Conservation (phyloP, 2,888 invertebrate genomes). For the Diaprepes abbreviatus region DNA sequence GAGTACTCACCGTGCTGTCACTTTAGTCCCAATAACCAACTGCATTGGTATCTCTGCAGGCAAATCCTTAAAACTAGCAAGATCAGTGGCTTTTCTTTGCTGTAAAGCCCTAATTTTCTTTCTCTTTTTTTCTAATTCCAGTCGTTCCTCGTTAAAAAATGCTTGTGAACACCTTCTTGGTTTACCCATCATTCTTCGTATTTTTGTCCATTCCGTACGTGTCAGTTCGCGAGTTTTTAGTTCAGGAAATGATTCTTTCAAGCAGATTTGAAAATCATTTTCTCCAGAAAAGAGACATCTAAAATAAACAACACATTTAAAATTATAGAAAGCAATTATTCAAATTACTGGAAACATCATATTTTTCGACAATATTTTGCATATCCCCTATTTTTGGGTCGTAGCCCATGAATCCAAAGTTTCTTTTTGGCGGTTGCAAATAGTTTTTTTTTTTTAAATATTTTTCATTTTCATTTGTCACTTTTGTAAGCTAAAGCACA, state of each 20-base stretch:
- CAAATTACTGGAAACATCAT: too few species aligned
- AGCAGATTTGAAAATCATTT: slow-evolving; percentile 95
- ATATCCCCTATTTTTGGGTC: too few species aligned
- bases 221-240: slow-evolving; percentile 87
- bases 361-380: too few species aligned
- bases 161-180: slow-evolving; percentile 94
- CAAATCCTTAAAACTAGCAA: slow-evolving; percentile 84
- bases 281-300: slow-evolving; percentile 91
- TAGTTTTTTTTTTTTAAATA: too few species aligned
- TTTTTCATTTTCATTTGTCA: too few species aligned
- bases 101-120: slow-evolving; percentile 93
- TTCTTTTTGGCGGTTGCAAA: too few species aligned
- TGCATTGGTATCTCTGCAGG: slow-evolving; percentile 96
- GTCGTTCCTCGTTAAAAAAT: slow-evolving; percentile 95
- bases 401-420: too few species aligned
- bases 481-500: too few species aligned
- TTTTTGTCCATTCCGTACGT: slow-evolving; percentile 95
- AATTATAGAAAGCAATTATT: too few species aligned
- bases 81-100: slow-evolving; percentile 87
- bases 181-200: slow-evolving; percentile 96
- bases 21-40: slow-evolving; percentile 94
- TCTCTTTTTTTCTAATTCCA: slow-evolving; percentile 90
- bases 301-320: slow-evolving; percentile 10
- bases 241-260: slow-evolving; percentile 94
- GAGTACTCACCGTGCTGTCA: slow-evolving; percentile 78